Percentiles rank a stretch among this genome's conserved stretches.
Evolutionary conservation across 2,113 vertebrate genomes (phyloP).

Genomic region (Atractosteus spatula): DNA sequence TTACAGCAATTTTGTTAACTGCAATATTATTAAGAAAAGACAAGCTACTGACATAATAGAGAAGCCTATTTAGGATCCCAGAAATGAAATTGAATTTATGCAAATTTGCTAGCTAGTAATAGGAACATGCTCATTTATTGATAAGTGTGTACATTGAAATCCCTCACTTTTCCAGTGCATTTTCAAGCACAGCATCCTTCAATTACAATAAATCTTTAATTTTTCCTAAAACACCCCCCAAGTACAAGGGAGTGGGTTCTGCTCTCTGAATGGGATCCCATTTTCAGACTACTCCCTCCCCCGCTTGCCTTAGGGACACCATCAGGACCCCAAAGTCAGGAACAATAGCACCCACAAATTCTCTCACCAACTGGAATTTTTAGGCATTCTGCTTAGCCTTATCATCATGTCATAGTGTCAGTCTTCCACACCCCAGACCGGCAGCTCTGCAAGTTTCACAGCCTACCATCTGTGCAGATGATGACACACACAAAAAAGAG

Average conservation of each 20-base stretch:
- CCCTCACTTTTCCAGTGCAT: too few relatives aligned
- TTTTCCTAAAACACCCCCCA: too few relatives aligned
- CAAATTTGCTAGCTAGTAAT: too few relatives aligned
- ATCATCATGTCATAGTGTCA: constrained; percentile 15
- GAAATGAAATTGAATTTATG: too few relatives aligned
- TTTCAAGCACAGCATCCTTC: too few relatives aligned
- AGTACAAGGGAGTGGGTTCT: background rate
- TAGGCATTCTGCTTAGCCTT: background rate
- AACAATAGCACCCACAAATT: background rate
- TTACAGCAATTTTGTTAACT: too few relatives aligned
- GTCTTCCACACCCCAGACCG: constrained; percentile 11
- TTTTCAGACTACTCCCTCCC: background rate
- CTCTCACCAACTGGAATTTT: background rate
- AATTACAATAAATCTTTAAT: too few relatives aligned
- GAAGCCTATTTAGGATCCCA: too few relatives aligned
- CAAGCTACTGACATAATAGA: too few relatives aligned
- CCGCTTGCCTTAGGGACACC: background rate
- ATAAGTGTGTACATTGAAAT: too few relatives aligned
- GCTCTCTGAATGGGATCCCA: background rate
- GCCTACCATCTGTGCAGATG: constrained; percentile 15
- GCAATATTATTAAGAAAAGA: too few relatives aligned
- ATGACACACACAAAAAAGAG: constrained; percentile 1
- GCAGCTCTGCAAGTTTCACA: constrained; percentile 9
- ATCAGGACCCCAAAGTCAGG: background rate
- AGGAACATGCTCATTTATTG: too few relatives aligned